A percentile compares a stretch with the other conserved stretches of the same genome.
phyloP scores from a whole-genome alignment of 2,113 vertebrate species.

The Saguinus imperator region DNA sequence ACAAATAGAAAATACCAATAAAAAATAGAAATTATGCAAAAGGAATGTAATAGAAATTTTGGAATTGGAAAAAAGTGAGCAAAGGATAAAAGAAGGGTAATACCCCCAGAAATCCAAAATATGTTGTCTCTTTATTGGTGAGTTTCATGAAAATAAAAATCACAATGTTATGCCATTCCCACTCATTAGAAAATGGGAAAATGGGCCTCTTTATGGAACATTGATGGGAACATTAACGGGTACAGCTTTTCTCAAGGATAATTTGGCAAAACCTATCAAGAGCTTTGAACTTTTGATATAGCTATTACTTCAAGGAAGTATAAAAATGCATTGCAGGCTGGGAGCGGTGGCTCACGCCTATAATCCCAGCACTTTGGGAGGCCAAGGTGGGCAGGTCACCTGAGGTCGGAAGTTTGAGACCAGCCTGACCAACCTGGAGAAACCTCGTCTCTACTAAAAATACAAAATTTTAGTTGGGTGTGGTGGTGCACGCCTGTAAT shows the following conservation, averaged over 20 bases:
- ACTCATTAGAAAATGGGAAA: not conserved
- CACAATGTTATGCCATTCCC: not conserved
- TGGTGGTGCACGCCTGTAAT: too few relatives aligned
- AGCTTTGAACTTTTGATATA: not conserved
- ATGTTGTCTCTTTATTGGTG: not conserved
- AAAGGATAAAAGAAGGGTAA: not conserved
- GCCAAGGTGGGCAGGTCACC: too few relatives aligned
- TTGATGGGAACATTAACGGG: not conserved
- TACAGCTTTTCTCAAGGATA: constrained; percentile 19
- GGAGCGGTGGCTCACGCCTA: too few relatives aligned
- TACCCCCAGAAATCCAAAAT: not conserved
- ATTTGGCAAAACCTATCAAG: not conserved
- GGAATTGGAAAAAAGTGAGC: not conserved
- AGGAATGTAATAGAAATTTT: constrained; percentile 31
- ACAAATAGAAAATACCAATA: not conserved
- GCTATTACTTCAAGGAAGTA: not conserved
- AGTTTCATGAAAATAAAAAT: not conserved
- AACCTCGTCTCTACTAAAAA: too few relatives aligned
- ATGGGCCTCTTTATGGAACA: not conserved
- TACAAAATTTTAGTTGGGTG: too few relatives aligned
- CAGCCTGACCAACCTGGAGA: too few relatives aligned
- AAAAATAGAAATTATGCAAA: constrained; percentile 1
- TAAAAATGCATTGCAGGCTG: not conserved
- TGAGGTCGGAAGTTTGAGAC: too few relatives aligned
- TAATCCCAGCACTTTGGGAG: too few relatives aligned